These are phyloP conservation scores for Geotria australis DNA, from an alignment of 2,797 vertebrate genomes.

Conservation along the genomic window DNA sequence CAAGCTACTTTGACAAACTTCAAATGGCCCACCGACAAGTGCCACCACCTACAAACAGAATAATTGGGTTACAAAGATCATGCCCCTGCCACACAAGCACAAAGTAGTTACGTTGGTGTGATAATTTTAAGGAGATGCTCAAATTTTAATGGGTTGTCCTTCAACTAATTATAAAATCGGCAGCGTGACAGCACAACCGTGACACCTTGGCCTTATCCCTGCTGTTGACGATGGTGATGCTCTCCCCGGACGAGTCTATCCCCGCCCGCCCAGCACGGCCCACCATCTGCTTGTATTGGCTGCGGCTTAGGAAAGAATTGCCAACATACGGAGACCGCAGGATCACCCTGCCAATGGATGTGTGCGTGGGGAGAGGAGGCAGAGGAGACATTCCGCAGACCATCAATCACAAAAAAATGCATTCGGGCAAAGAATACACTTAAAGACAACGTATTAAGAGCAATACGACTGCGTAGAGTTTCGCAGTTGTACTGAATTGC, in stretches of 20 bases:
- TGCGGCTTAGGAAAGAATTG: slow-evolving; percentile 48
- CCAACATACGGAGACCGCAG: slow-evolving; percentile 65
- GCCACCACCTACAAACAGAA: slow-evolving; percentile 17
- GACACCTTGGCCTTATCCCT: slow-evolving; percentile 19
- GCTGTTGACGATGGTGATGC: slow-evolving; percentile 59
- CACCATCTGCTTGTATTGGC: slow-evolving; percentile 83
- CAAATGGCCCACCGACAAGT: slow-evolving; percentile 37
- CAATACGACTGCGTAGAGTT: neutral
- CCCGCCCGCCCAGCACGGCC: slow-evolving; percentile 74
- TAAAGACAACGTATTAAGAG: too few species aligned
- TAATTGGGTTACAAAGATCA: neutral
- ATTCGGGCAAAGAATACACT: neutral
- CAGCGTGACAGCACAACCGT: too few species aligned
- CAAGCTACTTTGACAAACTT: slow-evolving; percentile 54
- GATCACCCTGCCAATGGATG: slow-evolving; percentile 31
- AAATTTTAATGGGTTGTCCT: too few species aligned
- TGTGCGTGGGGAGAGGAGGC: neutral
- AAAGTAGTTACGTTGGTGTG: too few species aligned
- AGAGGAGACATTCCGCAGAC: too few species aligned
- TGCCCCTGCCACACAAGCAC: too few species aligned
- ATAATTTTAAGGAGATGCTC: too few species aligned
- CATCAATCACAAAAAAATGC: too few species aligned
- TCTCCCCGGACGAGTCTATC: slow-evolving; percentile 52
- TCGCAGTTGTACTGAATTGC: neutral
- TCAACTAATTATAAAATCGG: too few species aligned